Evolutionary conservation across 2,797 vertebrate species (phyloP).

Genomic region (Luscinia megarhynchos): DNA sequence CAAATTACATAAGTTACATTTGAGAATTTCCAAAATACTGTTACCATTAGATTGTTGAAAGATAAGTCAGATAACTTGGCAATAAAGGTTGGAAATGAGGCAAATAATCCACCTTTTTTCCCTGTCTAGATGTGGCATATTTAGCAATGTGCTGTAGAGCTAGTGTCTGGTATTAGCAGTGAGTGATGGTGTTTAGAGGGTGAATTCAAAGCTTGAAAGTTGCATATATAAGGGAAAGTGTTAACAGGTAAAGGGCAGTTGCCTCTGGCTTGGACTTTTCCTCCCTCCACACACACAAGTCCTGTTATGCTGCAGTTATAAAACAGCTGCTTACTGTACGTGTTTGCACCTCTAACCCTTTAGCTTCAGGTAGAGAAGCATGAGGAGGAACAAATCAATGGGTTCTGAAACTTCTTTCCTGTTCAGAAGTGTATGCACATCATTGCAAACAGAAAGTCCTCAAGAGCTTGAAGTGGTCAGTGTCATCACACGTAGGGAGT

Average conservation of each 20-base stretch:
- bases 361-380: background rate
- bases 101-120: background rate
- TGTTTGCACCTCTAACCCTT: background rate
- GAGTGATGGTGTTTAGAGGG: background rate
- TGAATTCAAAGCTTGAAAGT: background rate
- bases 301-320: background rate
- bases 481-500: background rate
- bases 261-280: background rate
- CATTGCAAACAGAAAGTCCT: background rate
- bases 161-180: background rate
- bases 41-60: background rate
- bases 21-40: background rate
- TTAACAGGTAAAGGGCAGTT: background rate
- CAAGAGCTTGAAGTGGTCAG: background rate
- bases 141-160: background rate
- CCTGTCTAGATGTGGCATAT: rapidly evolving
- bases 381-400: background rate
- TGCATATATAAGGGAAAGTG: background rate
- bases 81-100: background rate
- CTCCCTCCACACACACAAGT: rapidly evolving
- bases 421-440: background rate
- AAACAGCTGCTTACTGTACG: background rate
- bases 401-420: background rate
- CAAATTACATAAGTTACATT: background rate
- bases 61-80: background rate